phyloP scores from a whole-genome alignment of 1,140 invertebrate species.

The Pristionchus pacificus region DNA sequence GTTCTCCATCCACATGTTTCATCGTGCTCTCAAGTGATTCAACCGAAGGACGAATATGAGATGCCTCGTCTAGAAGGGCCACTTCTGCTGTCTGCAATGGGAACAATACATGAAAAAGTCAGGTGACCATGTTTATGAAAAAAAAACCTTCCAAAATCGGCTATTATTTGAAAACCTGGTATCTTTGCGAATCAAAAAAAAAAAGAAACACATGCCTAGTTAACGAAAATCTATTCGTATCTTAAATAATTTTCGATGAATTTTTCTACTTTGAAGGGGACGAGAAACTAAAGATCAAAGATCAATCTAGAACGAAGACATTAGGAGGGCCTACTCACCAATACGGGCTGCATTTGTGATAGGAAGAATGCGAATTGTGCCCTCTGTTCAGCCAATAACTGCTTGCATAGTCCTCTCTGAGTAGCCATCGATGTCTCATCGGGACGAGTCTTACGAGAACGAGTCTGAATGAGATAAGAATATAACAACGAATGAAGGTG shows the following conservation, averaged over 20 bases:
- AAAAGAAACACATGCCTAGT: background rate
- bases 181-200: too few relatives aligned
- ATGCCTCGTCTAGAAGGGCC: conserved; percentile 17
- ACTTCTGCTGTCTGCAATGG: conserved; percentile 12
- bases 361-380: conserved; percentile 24
- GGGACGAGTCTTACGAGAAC: conserved; percentile 17
- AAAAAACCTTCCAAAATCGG: background rate
- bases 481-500: background rate
- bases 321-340: conserved; percentile 9
- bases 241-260: too few relatives aligned
- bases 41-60: conserved; percentile 25
- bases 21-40: conserved; percentile 19
- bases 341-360: conserved; percentile 14
- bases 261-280: too few relatives aligned
- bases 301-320: background rate
- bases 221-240: background rate
- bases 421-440: conserved; percentile 10
- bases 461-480: conserved; percentile 1
- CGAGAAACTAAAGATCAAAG: too few relatives aligned
- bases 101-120: too few relatives aligned
- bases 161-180: background rate
- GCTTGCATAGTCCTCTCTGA: conserved; percentile 16
- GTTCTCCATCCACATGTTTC: conserved; percentile 14
- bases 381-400: conserved; percentile 21
- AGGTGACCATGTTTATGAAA: background rate